These are phyloP conservation scores for Athalia cordata DNA, from an alignment of 2,888 invertebrate species.

Conservation along the genomic window DNA sequence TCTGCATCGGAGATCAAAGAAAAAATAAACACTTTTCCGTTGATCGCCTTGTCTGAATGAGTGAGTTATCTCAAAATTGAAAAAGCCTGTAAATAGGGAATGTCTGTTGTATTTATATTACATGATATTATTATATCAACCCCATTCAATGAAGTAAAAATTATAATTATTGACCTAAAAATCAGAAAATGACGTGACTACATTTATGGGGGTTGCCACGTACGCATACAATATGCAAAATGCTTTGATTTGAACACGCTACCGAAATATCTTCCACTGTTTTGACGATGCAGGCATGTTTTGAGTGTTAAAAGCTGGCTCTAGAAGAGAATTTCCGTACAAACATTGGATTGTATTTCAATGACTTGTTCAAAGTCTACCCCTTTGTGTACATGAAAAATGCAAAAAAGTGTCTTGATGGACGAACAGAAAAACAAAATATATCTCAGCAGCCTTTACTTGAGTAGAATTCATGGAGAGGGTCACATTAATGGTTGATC, in stretches of 20 bases:
- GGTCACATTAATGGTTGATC: too few species aligned
- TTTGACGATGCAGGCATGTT: background rate
- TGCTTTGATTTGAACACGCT: background rate
- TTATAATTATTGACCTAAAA: slow-evolving; percentile 15
- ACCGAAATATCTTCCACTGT: background rate
- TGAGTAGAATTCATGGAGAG: too few species aligned
- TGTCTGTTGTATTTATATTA: slow-evolving; percentile 63
- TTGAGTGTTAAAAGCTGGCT: background rate
- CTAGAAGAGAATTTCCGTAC: too few species aligned
- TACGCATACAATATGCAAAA: background rate
- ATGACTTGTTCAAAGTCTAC: too few species aligned
- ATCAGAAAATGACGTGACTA: slow-evolving; percentile 17
- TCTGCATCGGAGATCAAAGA: background rate
- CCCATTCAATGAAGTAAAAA: slow-evolving; percentile 47
- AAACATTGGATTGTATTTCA: too few species aligned
- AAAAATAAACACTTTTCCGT: background rate
- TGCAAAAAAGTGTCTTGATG: too few species aligned
- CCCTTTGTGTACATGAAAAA: too few species aligned
- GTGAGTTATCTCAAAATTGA: slow-evolving; percentile 10
- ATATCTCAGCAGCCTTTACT: too few species aligned
- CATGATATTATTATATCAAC: slow-evolving; percentile 51
- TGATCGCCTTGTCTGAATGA: slow-evolving; percentile 9
- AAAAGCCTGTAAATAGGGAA: slow-evolving; percentile 61
- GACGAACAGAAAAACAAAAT: too few species aligned
- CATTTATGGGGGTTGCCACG: slow-evolving; percentile 18